Conservation (phyloP, 2,797 vertebrate species). For the Periparus ater region DNA sequence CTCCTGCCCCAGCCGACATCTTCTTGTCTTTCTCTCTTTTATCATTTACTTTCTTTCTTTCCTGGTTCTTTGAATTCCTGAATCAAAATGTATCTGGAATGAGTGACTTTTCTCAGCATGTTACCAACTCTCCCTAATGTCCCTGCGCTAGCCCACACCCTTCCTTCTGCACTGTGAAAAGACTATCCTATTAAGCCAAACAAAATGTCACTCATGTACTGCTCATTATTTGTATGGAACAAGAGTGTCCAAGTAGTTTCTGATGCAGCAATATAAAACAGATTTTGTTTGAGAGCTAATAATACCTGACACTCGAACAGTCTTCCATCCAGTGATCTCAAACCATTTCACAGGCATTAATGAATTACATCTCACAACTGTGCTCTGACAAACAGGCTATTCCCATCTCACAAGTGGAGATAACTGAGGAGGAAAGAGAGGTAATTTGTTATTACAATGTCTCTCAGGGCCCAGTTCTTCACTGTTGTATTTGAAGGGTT, state of each 20-base stretch:
- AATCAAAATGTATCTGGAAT: constrained; percentile 1
- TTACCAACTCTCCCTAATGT: neutral
- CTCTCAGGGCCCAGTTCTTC: neutral
- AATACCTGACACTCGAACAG: constrained; percentile 29
- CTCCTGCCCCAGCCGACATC: neutral
- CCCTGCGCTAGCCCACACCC: neutral
- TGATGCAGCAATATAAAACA: constrained; percentile 32
- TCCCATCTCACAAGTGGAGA: constrained; percentile 45
- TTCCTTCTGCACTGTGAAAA: neutral
- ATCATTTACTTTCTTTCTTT: neutral
- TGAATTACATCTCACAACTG: constrained; percentile 43
- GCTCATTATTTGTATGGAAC: neutral
- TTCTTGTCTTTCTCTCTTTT: neutral
- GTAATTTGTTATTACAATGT: constrained; percentile 16
- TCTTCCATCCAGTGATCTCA: constrained; percentile 23
- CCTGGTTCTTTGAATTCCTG: neutral
- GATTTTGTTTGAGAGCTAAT: constrained; percentile 26
- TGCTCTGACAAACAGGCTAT: constrained; percentile 37
- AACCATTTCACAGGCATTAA: constrained; percentile 36
- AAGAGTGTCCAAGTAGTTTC: constrained; percentile 3
- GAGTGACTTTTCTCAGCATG: neutral
- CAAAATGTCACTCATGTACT: neutral
- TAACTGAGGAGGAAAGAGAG: constrained; percentile 29
- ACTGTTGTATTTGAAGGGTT: constrained; percentile 3
- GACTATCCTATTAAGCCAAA: neutral